Percentiles rank a stretch among this genome's conserved stretches.
Conservation (phyloP, 2,113 vertebrate genomes). For the Pseudolaguvia tuberculata region DNA sequence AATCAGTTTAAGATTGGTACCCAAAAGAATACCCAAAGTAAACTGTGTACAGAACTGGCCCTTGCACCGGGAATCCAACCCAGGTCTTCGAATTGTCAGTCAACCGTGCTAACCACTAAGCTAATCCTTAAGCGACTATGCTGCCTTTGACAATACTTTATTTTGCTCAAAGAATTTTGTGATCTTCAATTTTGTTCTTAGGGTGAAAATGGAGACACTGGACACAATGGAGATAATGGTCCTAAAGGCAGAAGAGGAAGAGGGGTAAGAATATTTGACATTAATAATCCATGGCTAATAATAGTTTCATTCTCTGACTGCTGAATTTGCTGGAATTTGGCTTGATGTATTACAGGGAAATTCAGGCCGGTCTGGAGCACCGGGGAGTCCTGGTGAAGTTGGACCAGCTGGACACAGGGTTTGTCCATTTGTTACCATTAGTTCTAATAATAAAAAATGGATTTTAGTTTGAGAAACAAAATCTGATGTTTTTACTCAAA, state of each 20-base stretch:
- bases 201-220: slow-evolving; percentile 74
- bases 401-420: slow-evolving; percentile 76
- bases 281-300: background rate
- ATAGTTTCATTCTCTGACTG: background rate
- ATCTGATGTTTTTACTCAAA: slow-evolving; percentile 54
- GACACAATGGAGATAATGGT: slow-evolving; percentile 68
- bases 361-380: slow-evolving; percentile 65
- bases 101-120: too few species aligned
- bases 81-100: too few species aligned
- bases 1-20: too few species aligned
- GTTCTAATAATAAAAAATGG: background rate
- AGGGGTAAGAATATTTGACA: slow-evolving; percentile 62
- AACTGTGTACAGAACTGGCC: too few species aligned
- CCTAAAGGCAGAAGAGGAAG: slow-evolving; percentile 75
- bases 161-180: too few species aligned
- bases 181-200: slow-evolving; percentile 54
- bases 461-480: background rate
- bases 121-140: too few species aligned
- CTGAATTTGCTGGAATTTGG: background rate
- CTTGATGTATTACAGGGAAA: slow-evolving; percentile 65
- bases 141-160: too few species aligned
- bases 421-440: slow-evolving; percentile 11
- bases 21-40: too few species aligned
- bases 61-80: too few species aligned
- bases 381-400: slow-evolving; percentile 66